Evolutionary conservation across 1,140 invertebrate genomes (phyloP), one percentile per base, ranked within the genome.

Genomic region (Macrocentrus cingulum): DNA sequence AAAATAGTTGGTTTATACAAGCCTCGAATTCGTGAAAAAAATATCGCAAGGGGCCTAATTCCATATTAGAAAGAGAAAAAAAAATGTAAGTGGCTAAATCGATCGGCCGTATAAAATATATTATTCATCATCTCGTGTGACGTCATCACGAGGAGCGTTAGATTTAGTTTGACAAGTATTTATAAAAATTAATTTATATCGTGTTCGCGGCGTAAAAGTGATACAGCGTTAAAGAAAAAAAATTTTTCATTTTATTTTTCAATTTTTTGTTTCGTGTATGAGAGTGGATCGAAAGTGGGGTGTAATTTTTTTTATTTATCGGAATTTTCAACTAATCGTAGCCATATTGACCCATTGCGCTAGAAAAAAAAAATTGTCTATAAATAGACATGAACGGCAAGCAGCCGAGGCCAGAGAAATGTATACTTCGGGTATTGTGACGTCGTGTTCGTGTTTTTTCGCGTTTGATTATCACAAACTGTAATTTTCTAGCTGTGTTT

Each of bases 31-130:
- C 19, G 13, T 19, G 46, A 11, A 42, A 19, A 22, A 34, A 49
- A 22, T n/a, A n/a, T n/a, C n/a, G n/a, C n/a, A n/a, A n/a, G n/a
- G n/a, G n/a, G n/a, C n/a, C n/a, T n/a, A n/a, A n/a, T n/a, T n/a
- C n/a, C n/a, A n/a, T n/a, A n/a, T n/a, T n/a, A n/a, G n/a, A n/a
- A n/a, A n/a, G n/a, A n/a, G n/a, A n/a, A n/a, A n/a, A 41, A 1
- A 39, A 2, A 58, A 58, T 58, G 56, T 58, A 51, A 58, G 56
- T 58, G 46, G 56, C 48, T 48, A 20, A n/a, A 45, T 41, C 23
- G 46, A 57, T 48, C 25, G 48, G 32, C 48, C 56, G 16, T 39
- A 39, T n/a, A 39, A 39, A 39, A 39, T 39, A 13, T 39, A 39
- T 39, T 39, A 8, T 8, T 39, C 8, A 4, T 39, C 3, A 8